These are phyloP conservation scores for Fissipunctia ypsillon DNA, from an alignment of 2,888 invertebrate genomes.

Conservation along the genomic window DNA sequence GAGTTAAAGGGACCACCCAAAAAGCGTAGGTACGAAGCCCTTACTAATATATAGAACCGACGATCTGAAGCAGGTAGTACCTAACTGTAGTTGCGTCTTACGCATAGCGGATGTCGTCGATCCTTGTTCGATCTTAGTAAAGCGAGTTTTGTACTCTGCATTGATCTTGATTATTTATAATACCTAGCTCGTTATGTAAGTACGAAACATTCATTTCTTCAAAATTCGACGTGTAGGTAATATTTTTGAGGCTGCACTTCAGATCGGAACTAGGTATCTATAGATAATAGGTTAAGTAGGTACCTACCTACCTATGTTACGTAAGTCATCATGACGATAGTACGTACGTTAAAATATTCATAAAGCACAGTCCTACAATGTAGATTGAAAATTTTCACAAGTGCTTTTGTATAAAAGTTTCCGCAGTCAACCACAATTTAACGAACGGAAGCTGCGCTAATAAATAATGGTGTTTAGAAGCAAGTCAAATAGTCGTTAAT, in stretches of 20 bases:
- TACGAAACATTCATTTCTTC: background rate
- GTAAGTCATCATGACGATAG: background rate
- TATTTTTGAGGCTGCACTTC: background rate
- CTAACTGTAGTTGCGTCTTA: background rate
- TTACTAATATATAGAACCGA: background rate
- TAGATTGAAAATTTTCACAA: background rate
- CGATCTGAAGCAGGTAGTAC: background rate
- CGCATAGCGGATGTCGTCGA: conserved; percentile 13
- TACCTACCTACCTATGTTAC: background rate
- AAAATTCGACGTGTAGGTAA: background rate
- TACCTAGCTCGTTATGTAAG: background rate
- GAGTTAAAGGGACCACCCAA: conserved; percentile 19
- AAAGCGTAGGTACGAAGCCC: background rate
- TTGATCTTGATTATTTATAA: background rate
- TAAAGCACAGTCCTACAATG: background rate
- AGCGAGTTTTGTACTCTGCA: background rate
- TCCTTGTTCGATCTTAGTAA: conserved; percentile 2
- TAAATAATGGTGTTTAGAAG: background rate
- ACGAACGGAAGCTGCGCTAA: background rate
- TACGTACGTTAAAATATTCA: conserved; percentile 9
- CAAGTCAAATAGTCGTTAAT: background rate
- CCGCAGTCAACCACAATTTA: background rate
- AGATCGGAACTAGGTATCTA: conserved; percentile 1
- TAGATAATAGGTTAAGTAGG: no score
- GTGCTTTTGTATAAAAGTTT: background rate